Percentiles rank a stretch among this genome's conserved stretches.
Evolutionary conservation across 1,140 invertebrate genomes (phyloP).

Genomic region (Bradynema listronoti): DNA sequence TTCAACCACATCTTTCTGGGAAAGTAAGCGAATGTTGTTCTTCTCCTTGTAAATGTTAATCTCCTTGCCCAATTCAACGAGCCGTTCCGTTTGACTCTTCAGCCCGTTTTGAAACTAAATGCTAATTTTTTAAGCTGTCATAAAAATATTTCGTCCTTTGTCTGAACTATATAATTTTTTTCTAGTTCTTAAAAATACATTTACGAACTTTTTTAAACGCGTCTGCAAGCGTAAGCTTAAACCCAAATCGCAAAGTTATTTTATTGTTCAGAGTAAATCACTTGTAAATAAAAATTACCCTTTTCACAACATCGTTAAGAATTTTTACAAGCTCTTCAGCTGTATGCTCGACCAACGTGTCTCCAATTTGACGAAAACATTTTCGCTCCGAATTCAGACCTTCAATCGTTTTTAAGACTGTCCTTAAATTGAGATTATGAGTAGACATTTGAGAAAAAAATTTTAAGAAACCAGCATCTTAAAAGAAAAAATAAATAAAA

Average conservation of each 20-base stretch:
- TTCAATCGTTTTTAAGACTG: conserved; percentile 24
- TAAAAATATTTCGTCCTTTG: neutral
- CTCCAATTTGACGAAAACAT: conserved; percentile 29
- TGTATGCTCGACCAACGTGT: conserved; percentile 25
- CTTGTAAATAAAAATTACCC: conserved; percentile 20
- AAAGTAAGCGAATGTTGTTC: conserved; percentile 27
- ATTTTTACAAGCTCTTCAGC: too few species aligned
- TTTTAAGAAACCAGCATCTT: conserved; percentile 4
- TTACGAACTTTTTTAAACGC: too few species aligned
- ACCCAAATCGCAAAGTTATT: too few species aligned
- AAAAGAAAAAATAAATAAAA: too few species aligned
- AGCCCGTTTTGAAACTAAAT: conserved; percentile 22
- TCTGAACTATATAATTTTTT: neutral
- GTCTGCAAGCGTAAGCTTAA: too few species aligned
- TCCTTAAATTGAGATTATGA: too few species aligned
- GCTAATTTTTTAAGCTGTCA: neutral
- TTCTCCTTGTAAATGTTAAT: conserved; percentile 30
- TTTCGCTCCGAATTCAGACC: conserved; percentile 20
- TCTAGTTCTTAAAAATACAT: too few species aligned
- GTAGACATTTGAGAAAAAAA: too few species aligned
- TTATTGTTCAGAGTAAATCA: too few species aligned
- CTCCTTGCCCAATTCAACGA: conserved; percentile 22
- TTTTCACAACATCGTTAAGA: too few species aligned
- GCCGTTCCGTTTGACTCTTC: conserved; percentile 21
- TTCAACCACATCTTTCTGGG: conserved; percentile 24